Base-by-base conservation (phyloP, 2,888 invertebrate species). In the Drosophila parthenogenetica region DNA sequence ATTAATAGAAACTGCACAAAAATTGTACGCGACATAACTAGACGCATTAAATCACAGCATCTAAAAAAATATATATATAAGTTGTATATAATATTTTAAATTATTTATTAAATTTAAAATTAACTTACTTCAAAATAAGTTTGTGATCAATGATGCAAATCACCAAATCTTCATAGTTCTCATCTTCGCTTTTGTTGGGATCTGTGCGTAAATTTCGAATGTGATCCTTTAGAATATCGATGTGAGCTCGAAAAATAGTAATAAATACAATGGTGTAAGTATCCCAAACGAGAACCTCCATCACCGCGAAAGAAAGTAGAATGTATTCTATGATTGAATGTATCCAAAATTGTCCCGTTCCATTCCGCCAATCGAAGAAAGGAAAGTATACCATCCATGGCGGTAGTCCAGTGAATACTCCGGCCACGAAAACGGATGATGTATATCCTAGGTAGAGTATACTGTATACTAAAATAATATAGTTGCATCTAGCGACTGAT, bases 371-470 rank as follows among this genome's bases (percentile, higher is more conserved):
- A 40, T 84, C 64, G 2, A 83, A 35, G 0, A 79, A 22, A 0
- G 84, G 83, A 65, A 79, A 78, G 22, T 79, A 85, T 0, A 83
- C 25, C 8, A 69, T 50, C 77, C 77, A 85, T 0, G 78, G 68
- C 1, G 79, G 73, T 1, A 35, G 53, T 0, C 60, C 70, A 25
- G 25, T 68, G 0, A 63, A 11, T 0, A 73, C 22, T 0, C 68
- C 64, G 1, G 59, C 54, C 0, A 73, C 5, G 5, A 69, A 55
- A 0, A 48, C 70, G 0, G 72, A 76, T 0, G 48, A 10, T 4
- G 66, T 35, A 39, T 54, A 81, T 4, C 66, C 63, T 1, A 63
- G 46, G 14, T 77, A 82, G 0, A 68, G 40, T 3, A 55, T 48
- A 2, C 42, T 51, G 3, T 74, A 82, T 0, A 74, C 25, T 5